A percentile compares a stretch with the other conserved stretches of the same genome.
Evolutionary conservation across 2,797 vertebrate genomes (phyloP).

Genomic region (Gephyroberyx darwinii): DNA sequence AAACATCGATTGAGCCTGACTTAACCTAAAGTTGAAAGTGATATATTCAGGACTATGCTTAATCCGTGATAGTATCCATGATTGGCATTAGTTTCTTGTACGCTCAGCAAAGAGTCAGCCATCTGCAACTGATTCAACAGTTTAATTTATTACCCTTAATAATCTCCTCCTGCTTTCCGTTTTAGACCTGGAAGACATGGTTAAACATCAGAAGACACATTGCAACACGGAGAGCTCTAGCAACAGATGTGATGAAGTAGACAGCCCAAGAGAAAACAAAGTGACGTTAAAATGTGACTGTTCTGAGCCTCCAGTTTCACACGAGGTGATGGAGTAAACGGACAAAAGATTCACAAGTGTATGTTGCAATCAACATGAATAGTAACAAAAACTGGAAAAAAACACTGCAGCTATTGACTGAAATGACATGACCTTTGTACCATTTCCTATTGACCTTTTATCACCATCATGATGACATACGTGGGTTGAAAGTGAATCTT

Average conservation of each 20-base stretch:
- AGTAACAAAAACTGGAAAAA: not conserved
- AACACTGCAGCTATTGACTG: slow-evolving; percentile 16
- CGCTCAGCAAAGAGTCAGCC: too few relatives aligned
- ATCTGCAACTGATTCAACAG: not conserved
- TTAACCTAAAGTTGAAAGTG: not conserved
- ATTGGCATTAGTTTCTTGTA: not conserved
- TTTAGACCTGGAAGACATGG: slow-evolving; percentile 67
- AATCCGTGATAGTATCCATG: not conserved
- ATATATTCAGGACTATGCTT: not conserved
- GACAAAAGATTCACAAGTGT: not conserved
- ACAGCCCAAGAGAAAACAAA: slow-evolving; percentile 11
- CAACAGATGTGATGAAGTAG: not conserved
- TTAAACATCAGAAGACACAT: slow-evolving; percentile 37
- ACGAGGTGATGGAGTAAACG: slow-evolving; percentile 12
- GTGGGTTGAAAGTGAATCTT: not conserved
- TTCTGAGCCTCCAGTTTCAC: not conserved
- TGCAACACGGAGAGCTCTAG: slow-evolving; percentile 11
- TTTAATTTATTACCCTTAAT: not conserved
- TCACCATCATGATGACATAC: too few relatives aligned
- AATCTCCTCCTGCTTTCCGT: slow-evolving; percentile 26
- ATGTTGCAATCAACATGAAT: not conserved
- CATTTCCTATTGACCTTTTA: not conserved
- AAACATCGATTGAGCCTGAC: not conserved
- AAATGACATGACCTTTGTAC: not conserved
- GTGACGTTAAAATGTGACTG: not conserved